Evolutionary conservation across 2,113 vertebrate species (phyloP), one percentile per base, ranked within the genome.

Genomic region (Xiphophorus couchianus): DNA sequence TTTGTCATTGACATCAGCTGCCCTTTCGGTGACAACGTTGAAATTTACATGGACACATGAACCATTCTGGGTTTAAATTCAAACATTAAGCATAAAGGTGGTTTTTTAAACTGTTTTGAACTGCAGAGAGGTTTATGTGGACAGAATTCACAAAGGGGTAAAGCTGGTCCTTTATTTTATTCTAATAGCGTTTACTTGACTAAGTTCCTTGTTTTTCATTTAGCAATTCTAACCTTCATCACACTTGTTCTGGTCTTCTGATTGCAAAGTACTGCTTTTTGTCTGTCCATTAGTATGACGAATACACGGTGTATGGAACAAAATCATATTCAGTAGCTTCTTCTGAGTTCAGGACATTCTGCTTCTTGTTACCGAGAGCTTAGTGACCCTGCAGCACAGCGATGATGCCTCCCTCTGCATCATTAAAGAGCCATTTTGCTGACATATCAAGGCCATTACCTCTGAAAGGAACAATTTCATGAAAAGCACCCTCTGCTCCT

Each of bases 391-490:
- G 51, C 61, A 74, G 73, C 62, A 77, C 65, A 61, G 66, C 76
- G 62, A 80, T 76, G 76, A 79, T 60, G 80, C 70, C 64, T 78
- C 71, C 66, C 61, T 72, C 76, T 48, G 64, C 73, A 78, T 89
- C 84, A 78, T 88, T 87, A 85, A 78, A 86, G 31, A 44, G 8
- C 71, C 75, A 82, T 90, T 85, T 84, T 68, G 58, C 71, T 78
- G 87, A 86, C 83, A 83, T 81, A 86, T 82, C 62, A 77, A 83
- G 73, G 76, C 77, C 80, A 81, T 91, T 87, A 89, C 65, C 77
- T 84, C 67, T 19, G 35, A 79, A 87, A 74, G 73, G 72, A 77
- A 68, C 75, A n/a, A 88, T 88, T 84, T 87, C 66, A 67, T 70
- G 7, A 85, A 81, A 84, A 69, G 63, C 78, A 71, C 60, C 77